phyloP scores from a whole-genome alignment of 2,797 vertebrate species.

The Harpagifer antarcticus region DNA sequence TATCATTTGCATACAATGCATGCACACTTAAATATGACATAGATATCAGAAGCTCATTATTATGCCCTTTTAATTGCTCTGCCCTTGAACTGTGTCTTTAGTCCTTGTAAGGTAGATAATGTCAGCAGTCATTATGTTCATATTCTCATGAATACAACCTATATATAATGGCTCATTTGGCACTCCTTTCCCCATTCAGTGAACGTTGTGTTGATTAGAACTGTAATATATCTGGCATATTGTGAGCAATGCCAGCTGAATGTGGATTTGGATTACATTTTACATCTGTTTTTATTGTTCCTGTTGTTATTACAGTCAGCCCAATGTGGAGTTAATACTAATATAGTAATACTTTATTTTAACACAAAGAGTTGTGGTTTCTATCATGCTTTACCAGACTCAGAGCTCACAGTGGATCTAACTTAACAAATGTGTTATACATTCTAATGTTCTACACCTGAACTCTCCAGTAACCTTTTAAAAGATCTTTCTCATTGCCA shows the following conservation, averaged over 20 bases:
- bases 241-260: conserved; percentile 8
- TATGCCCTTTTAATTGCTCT: conserved; percentile 57
- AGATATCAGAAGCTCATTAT: background rate
- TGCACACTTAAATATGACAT: conserved; percentile 19
- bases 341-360: background rate
- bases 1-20: conserved; percentile 14
- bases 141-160: conserved; percentile 36
- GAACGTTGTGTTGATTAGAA: conserved; percentile 29
- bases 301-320: background rate
- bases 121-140: conserved; percentile 34
- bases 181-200: conserved; percentile 21
- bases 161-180: conserved; percentile 51
- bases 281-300: conserved; percentile 10
- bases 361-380: background rate
- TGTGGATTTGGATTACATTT: conserved; percentile 25
- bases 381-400: background rate
- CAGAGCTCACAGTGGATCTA: background rate
- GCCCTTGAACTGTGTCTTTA: conserved; percentile 62
- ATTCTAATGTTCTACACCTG: conserved; percentile 15
- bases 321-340: conserved; percentile 4
- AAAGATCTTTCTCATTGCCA: conserved; percentile 5
- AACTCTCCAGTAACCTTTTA: conserved; percentile 24
- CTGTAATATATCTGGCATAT: background rate
- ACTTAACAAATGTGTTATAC: conserved; percentile 23
- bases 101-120: conserved; percentile 52